Evolutionary conservation across 2,113 vertebrate genomes (phyloP), one percentile per base, ranked within the genome.

Genomic region (Amia ocellicauda): DNA sequence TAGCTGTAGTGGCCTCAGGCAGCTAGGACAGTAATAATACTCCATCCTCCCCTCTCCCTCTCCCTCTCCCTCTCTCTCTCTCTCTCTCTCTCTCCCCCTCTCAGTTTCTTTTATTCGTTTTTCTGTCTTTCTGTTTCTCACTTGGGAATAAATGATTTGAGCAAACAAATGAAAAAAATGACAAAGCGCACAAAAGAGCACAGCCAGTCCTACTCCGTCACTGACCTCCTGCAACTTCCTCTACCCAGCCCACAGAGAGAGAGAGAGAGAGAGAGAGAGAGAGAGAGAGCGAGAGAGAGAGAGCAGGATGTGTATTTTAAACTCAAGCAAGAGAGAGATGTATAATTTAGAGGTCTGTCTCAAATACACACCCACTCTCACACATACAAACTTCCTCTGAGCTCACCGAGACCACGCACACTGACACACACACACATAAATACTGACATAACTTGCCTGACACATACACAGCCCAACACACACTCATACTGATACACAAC

Each of bases 311-410:
- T 11, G 5, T 36, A 5, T 36, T 5, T 7, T 11, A 11, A 5
- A 20, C 14, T 16, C 19, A 20, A 22, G 22, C 27, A 23, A 29
- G 8, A n/a, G 20, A 31, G 14, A 50, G 54, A 58, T 58, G 45
- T 66, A 66, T 58, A 58, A 58, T 66, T 66, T 51, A 66, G 49
- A 26, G 52, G 17, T 22, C 24, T 13, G 28, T 20, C 31, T 28
- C 16, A 22, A 31, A 14, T 4, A 47, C 13, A 14, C 13, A n/a
- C n/a, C n/a, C n/a, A n/a, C n/a, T n/a, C n/a, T n/a, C n/a, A n/a
- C n/a, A n/a, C n/a, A n/a, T n/a, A 47, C 43, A 47, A 11, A 58
- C 63, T 66, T 66, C 54, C 63, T 58, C 56, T 66, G 20, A 58
- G 43, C 20, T 20, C n/a, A n/a, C n/a, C n/a, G 29, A 54, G 31